Conservation (phyloP, 2,888 invertebrate species). For the Dasypolia templi region DNA sequence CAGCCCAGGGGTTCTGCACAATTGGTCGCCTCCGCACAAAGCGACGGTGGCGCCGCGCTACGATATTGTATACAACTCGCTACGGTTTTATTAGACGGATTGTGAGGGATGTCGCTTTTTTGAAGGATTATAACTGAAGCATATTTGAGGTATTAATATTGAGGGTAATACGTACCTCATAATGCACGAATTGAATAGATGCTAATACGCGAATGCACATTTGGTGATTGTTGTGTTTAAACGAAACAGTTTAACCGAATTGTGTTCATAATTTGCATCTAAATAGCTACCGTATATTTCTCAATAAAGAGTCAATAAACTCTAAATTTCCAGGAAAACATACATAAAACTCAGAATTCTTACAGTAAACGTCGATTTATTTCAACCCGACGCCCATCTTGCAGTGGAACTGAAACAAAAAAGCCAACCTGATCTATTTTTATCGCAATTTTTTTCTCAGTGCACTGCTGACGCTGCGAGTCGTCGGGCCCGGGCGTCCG, state of each 20-base stretch:
- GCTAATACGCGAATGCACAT: slow-evolving; percentile 60
- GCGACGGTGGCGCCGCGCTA: slow-evolving; percentile 80
- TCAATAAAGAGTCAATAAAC: slow-evolving; percentile 5
- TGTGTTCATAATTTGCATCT: background rate
- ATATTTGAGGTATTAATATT: slow-evolving; percentile 67
- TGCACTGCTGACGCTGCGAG: slow-evolving; percentile 62
- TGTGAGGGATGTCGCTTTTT: slow-evolving; percentile 79
- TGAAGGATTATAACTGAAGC: slow-evolving; percentile 74
- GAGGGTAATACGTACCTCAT: slow-evolving; percentile 61
- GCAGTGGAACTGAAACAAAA: slow-evolving; percentile 48
- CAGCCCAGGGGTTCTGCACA: slow-evolving; percentile 89
- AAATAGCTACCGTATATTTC: background rate
- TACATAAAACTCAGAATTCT: background rate
- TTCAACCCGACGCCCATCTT: slow-evolving; percentile 20
- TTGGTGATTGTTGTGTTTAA: slow-evolving; percentile 54
- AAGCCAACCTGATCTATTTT: slow-evolving; percentile 48
- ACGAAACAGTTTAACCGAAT: slow-evolving; percentile 24
- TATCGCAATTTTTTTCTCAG: slow-evolving; percentile 56
- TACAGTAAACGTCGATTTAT: slow-evolving; percentile 16
- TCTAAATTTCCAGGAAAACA: background rate
- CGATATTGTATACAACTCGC: slow-evolving; percentile 75
- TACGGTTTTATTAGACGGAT: slow-evolving; percentile 84
- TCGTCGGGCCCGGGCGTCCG: slow-evolving; percentile 55
- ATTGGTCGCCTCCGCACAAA: slow-evolving; percentile 89
- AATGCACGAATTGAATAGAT: slow-evolving; percentile 61